A percentile compares a stretch with the other conserved stretches of the same genome.
phyloP scores from a whole-genome alignment of 2,797 vertebrate genomes.

The Manis javanica region DNA sequence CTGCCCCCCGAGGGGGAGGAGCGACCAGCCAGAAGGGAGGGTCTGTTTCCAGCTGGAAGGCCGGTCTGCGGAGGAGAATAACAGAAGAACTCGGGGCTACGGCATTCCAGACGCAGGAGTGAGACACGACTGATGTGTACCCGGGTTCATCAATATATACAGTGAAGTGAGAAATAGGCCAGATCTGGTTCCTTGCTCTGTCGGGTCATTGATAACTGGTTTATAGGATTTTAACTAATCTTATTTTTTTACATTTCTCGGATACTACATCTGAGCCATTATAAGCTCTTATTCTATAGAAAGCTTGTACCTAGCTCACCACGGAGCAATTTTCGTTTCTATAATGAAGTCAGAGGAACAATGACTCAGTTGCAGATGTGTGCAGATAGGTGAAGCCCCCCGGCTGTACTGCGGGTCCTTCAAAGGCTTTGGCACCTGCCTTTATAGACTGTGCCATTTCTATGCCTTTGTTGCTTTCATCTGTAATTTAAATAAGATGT shows the following conservation, averaged over 20 bases:
- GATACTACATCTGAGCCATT: not conserved
- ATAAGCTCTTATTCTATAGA: not conserved
- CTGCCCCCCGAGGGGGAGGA: not conserved
- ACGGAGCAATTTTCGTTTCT: constrained; percentile 35
- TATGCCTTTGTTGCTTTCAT: constrained; percentile 26
- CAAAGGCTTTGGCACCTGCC: not conserved
- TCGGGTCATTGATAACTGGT: not conserved
- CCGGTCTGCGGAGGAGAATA: not conserved
- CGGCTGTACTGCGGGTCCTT: not conserved
- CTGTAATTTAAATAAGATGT: constrained; percentile 33
- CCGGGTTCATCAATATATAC: not conserved
- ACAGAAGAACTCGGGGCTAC: not conserved
- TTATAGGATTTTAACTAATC: constrained; percentile 13
- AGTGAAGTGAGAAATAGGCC: not conserved
- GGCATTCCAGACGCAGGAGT: not conserved
- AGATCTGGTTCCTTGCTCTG: constrained; percentile 29
- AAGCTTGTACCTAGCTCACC: not conserved
- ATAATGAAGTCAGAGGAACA: constrained; percentile 39
- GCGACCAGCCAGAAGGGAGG: not conserved
- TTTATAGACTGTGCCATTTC: constrained; percentile 15
- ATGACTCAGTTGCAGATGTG: constrained; percentile 11
- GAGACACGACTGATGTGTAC: not conserved
- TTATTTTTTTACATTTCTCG: constrained; percentile 19
- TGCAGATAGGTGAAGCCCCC: not conserved
- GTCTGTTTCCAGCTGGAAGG: not conserved